Percentiles rank a stretch among this genome's conserved stretches.
Evolutionary conservation across 2,797 vertebrate genomes (phyloP).

Genomic region (Xiphorhynchus erythropygius): DNA sequence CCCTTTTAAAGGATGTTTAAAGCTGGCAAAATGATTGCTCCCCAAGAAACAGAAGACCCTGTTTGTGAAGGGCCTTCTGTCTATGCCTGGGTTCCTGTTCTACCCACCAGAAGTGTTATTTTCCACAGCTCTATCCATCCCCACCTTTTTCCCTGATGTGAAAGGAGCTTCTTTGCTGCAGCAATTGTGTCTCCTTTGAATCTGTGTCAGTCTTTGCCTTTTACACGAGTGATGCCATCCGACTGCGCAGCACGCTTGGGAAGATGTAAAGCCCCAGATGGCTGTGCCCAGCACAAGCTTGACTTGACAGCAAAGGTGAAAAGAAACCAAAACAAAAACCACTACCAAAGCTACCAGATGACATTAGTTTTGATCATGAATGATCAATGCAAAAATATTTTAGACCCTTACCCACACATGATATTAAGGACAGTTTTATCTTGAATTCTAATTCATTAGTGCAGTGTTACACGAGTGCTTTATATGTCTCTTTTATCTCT

Average conservation of each 20-base stretch:
- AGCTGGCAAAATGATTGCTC: not conserved
- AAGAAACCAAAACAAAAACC: not conserved
- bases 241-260: conserved; percentile 1
- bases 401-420: not conserved
- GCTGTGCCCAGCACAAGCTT: not conserved
- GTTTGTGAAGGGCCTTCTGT: not conserved
- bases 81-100: not conserved
- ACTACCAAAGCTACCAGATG: not conserved
- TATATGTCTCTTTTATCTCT: conserved; percentile 22
- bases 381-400: conserved; percentile 10
- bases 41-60: not conserved
- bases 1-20: not conserved
- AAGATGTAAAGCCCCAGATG: conserved; percentile 37
- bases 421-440: conserved; percentile 20
- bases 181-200: not conserved
- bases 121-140: not conserved
- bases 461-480: not conserved
- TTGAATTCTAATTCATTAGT: conserved; percentile 12
- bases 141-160: not conserved
- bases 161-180: not conserved
- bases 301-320: conserved; percentile 22
- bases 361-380: conserved; percentile 23
- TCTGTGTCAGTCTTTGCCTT: conserved; percentile 14
- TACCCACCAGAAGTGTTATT: not conserved
- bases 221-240: conserved; percentile 27